These are phyloP conservation scores for Colostygia pectinataria DNA, from an alignment of 2,888 invertebrate genomes.

Conservation along the genomic window DNA sequence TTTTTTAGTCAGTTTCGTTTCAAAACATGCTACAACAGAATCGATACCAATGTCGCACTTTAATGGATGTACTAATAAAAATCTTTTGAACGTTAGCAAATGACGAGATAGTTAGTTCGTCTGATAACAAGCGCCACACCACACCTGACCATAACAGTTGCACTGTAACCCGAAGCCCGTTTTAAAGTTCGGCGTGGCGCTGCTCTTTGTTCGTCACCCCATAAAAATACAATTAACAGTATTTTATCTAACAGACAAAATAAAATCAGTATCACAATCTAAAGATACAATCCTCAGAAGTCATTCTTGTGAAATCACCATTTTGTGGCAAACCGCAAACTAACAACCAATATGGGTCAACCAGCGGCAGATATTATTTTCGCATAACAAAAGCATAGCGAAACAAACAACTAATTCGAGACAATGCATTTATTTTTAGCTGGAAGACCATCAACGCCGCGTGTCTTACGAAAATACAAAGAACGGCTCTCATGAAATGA, in stretches of 20 bases:
- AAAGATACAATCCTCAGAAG: conserved; percentile 9
- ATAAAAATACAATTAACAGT: no score
- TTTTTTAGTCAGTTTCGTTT: no score
- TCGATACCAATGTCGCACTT: no score
- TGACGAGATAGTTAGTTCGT: no score
- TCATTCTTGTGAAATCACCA: conserved; percentile 26
- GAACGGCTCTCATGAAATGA: conserved; percentile 6
- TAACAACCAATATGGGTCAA: conserved; percentile 42
- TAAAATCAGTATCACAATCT: conserved; percentile 2
- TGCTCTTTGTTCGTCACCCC: no score
- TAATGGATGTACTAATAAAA: no score
- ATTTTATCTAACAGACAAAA: background rate
- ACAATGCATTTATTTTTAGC: conserved; percentile 45
- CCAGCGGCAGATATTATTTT: conserved; percentile 38
- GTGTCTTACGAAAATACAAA: conserved; percentile 5
- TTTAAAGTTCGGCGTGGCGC: no score
- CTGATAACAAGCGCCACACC: no score
- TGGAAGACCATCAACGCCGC: conserved; percentile 7
- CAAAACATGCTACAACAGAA: no score
- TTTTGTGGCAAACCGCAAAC: conserved; percentile 34
- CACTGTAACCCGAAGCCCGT: no score
- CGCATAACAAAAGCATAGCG: conserved; percentile 30
- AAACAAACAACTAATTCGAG: conserved; percentile 35
- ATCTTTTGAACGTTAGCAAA: no score
- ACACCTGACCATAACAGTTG: no score